phyloP scores from a whole-genome alignment of 2,888 invertebrate species.

The Meiosimyza decipiens region DNA sequence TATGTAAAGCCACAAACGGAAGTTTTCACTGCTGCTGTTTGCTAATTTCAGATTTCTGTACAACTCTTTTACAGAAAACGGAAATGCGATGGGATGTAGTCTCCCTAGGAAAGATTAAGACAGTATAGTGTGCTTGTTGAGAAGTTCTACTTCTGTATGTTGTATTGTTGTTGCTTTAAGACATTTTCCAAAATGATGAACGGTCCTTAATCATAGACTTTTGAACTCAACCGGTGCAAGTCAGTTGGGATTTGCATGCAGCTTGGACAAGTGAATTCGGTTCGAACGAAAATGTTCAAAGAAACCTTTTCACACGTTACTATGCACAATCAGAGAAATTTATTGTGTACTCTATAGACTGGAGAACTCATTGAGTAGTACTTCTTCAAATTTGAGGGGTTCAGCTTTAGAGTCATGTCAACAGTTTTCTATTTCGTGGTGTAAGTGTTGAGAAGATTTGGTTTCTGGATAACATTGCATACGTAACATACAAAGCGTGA shows the following conservation, averaged over 20 bases:
- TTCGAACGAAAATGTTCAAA: no score
- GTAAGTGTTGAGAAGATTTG: no score
- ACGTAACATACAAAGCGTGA: no score
- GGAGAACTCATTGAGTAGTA: no score
- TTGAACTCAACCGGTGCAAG: constrained; percentile 2
- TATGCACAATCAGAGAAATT: no score
- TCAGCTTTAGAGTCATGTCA: no score
- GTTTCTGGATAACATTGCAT: no score
- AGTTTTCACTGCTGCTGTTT: constrained; percentile 22
- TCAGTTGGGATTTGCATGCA: background rate
- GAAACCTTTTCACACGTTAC: no score
- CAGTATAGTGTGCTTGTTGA: background rate
- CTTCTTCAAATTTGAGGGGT: no score
- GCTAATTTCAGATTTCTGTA: constrained; percentile 7
- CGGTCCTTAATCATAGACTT: constrained; percentile 25
- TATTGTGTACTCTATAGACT: no score
- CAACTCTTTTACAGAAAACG: background rate
- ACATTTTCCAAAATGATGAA: constrained; percentile 22
- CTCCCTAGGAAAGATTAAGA: constrained; percentile 9
- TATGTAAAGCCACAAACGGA: constrained; percentile 16
- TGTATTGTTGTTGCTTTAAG: background rate
- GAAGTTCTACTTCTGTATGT: background rate
- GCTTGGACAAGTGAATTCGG: no score
- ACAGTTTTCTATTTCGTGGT: no score
- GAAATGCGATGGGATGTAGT: background rate